phyloP scores from a whole-genome alignment of 2,113 vertebrate genomes.

The Oreochromis tanganicae region DNA sequence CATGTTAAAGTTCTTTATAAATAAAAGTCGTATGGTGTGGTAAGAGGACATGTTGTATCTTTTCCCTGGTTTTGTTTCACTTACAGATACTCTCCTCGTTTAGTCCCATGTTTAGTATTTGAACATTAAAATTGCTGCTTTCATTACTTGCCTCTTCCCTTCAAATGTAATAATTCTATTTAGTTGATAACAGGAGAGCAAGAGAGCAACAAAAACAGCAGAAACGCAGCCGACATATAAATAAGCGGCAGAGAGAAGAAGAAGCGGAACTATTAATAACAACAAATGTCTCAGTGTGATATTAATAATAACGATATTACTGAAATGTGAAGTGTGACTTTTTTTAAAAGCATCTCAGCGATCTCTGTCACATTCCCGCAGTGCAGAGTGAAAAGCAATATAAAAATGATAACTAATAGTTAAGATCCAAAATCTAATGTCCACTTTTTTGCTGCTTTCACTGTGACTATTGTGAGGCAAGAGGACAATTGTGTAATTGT shows the following conservation, averaged over 20 bases:
- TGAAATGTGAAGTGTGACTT: neutral
- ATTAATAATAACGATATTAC: neutral
- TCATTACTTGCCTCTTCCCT: neutral
- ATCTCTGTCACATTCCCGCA: neutral
- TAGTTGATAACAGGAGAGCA: neutral
- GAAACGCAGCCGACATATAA: neutral
- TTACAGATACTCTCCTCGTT: neutral
- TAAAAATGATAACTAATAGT: neutral
- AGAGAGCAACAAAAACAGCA: neutral
- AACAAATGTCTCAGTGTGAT: neutral
- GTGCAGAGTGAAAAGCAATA: neutral
- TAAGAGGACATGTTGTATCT: neutral
- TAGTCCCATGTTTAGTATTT: neutral
- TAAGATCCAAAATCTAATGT: neutral
- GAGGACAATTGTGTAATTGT: neutral
- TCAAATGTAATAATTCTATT: neutral
- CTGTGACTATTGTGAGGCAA: neutral
- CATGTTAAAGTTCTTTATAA: neutral
- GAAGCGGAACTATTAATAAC: neutral
- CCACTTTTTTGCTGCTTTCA: neutral
- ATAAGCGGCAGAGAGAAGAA: neutral
- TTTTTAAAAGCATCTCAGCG: neutral
- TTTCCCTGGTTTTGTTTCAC: neutral
- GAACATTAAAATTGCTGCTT: neutral
- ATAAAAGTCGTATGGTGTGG: neutral